Conservation (phyloP, 2,113 vertebrate species). For the Cepphus grylle region DNA sequence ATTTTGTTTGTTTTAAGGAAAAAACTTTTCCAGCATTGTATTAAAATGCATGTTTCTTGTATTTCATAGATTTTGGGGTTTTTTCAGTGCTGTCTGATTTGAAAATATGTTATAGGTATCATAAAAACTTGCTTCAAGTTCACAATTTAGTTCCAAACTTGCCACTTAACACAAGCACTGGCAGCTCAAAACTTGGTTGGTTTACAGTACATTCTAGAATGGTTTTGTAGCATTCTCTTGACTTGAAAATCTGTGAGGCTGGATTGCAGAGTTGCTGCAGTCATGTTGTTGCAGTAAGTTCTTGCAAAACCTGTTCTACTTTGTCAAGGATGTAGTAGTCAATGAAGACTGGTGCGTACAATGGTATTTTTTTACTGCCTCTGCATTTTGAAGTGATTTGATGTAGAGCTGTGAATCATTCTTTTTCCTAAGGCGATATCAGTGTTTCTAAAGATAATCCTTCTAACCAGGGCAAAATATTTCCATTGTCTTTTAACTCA, state of each 20-base stretch:
- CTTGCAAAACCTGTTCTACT: background rate
- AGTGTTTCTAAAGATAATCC: background rate
- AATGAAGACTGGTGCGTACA: background rate
- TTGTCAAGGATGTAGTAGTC: background rate
- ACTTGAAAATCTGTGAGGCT: background rate
- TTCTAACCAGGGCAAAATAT: background rate
- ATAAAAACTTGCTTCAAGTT: background rate
- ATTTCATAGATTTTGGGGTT: background rate
- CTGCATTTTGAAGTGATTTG: background rate
- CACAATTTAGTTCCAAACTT: background rate
- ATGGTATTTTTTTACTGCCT: background rate
- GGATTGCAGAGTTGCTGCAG: background rate
- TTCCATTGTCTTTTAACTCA: background rate
- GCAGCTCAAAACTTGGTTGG: background rate
- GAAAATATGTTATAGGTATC: background rate
- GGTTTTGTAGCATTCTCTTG: background rate
- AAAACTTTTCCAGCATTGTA: background rate
- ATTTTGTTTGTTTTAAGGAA: background rate
- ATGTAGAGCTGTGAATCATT: background rate
- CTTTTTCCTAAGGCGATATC: background rate
- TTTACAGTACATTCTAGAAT: background rate
- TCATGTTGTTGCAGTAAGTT: background rate
- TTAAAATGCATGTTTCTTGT: background rate
- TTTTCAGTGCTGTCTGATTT: background rate
- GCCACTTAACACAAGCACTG: background rate